Evolutionary conservation across 2,113 vertebrate species (phyloP), one percentile per base, ranked within the genome.

Genomic region (Platichthys stellatus): DNA sequence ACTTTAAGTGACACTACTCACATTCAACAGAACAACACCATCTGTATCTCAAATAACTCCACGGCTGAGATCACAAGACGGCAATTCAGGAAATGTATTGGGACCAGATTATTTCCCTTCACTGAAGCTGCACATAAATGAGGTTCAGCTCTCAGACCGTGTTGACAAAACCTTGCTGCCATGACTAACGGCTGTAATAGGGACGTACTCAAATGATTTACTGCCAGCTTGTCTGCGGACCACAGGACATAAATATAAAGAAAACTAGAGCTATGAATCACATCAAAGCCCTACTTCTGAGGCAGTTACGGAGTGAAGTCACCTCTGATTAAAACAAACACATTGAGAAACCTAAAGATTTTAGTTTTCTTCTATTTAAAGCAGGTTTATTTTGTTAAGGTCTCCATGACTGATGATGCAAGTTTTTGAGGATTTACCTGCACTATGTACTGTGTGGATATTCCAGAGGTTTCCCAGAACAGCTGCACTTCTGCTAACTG

Each of bases 171-270:
- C 63, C 65, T 26, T 49, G 35, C 28, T 64, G 71, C 51, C 17
- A 35, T 77, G 26, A 64, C 3, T 23, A 24, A 35, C 23, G 4
- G 15, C 28, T 45, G 47, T 14, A 26, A 67, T 5, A 24, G 14
- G 40, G 40, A 43, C 12, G 11, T 43, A 12, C 40, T 43, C 40
- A 45, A 28, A n/a, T 69, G 67, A 71, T 62, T 71, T 62, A 83
- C 62, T 62, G 76, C 26, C 45, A 59, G 21, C 68, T 35, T 54
- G 38, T 58, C 18, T 38, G n/a, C 8, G 2, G 15, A 66, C 38
- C 62, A 63, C 28, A 64, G 21, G 17, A 21, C 38, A 72, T 66
- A 68, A 70, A 47, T 57, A 57, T 53, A 14, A 43, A 21, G 31
- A 63, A 2, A 59, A 9, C 14, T 31, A 40, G 45, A 60, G 54